Conservation (phyloP, 2,113 vertebrate species). For the Nothoprocta perdicaria region DNA sequence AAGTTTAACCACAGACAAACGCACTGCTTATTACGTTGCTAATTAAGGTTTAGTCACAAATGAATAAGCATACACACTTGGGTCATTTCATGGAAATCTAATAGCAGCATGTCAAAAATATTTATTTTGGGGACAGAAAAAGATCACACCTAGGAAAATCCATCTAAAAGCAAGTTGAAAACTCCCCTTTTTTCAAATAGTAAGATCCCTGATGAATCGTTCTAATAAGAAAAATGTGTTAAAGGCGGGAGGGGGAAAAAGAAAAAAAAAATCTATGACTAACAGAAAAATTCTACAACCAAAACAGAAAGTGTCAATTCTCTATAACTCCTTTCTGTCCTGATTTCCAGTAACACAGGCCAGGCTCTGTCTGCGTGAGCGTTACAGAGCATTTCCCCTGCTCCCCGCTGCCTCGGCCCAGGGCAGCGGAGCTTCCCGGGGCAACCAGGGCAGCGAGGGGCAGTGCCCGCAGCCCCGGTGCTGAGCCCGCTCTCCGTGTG, state of each 20-base stretch:
- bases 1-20: not conserved
- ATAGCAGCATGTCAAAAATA: not conserved
- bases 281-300: not conserved
- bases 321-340: not conserved
- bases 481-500: not conserved
- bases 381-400: accelerated
- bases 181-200: not conserved
- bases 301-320: not conserved
- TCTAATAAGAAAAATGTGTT: not conserved
- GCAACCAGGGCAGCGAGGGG: not conserved
- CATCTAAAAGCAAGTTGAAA: not conserved
- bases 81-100: not conserved
- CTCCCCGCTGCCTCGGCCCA: not conserved
- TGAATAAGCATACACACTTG: not conserved
- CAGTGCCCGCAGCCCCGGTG: not conserved
- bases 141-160: not conserved
- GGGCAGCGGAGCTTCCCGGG: not conserved
- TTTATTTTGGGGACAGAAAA: not conserved
- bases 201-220: not conserved
- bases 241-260: not conserved
- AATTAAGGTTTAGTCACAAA: not conserved
- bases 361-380: not conserved
- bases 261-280: not conserved
- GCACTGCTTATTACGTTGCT: not conserved
- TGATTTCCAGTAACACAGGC: not conserved